Conservation (phyloP, 2,113 vertebrate genomes). For the Neofelis nebulosa region DNA sequence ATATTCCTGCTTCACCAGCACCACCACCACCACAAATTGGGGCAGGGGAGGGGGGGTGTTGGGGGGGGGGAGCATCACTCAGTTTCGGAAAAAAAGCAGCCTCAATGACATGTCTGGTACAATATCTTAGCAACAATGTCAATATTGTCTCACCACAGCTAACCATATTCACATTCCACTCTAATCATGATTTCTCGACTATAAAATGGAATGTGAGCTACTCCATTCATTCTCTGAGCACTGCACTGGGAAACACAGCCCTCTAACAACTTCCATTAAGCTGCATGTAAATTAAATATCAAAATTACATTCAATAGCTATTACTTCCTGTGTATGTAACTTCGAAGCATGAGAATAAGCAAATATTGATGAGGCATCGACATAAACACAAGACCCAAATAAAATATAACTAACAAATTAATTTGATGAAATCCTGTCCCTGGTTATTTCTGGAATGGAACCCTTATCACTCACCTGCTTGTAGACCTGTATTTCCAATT, state of each 20-base stretch:
- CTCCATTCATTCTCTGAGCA: slow-evolving; percentile 47
- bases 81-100: slow-evolving; percentile 60
- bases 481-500: slow-evolving; percentile 21
- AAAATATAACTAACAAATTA: slow-evolving; percentile 20
- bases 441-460: slow-evolving; percentile 31
- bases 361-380: slow-evolving; percentile 23
- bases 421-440: slow-evolving; percentile 46
- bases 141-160: slow-evolving; percentile 67
- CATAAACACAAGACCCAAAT: slow-evolving; percentile 42
- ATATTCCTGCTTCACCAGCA: neutral
- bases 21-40: neutral
- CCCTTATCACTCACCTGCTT: slow-evolving; percentile 15
- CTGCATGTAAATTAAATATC: slow-evolving; percentile 27
- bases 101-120: slow-evolving; percentile 65
- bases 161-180: slow-evolving; percentile 73
- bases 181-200: slow-evolving; percentile 64
- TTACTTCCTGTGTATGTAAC: neutral
- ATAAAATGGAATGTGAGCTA: slow-evolving; percentile 55
- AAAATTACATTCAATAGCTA: slow-evolving; percentile 21
- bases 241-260: neutral
- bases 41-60: fast-evolving
- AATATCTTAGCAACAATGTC: slow-evolving; percentile 78
- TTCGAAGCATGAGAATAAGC: neutral
- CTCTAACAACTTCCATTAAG: neutral
- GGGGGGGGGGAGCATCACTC: neutral